Percentiles rank a stretch among this genome's conserved stretches.
Evolutionary conservation across 2,113 vertebrate species (phyloP).

Genomic region (Melanotaenia duboulayi): DNA sequence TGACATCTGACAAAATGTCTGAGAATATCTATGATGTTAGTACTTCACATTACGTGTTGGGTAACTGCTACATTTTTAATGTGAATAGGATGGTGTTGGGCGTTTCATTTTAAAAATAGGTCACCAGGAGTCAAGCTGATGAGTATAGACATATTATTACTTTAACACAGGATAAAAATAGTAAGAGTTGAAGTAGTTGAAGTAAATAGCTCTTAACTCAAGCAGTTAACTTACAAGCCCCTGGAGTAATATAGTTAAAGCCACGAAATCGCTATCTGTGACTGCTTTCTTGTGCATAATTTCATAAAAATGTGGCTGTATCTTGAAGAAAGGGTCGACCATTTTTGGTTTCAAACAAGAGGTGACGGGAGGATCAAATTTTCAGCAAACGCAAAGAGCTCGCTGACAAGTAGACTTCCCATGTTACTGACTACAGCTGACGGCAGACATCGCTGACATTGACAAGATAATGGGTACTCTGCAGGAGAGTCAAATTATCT

Average conservation of each 20-base stretch:
- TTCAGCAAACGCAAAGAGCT: conserved; percentile 24
- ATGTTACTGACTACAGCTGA: conserved; percentile 27
- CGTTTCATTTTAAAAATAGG: background rate
- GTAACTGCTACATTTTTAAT: background rate
- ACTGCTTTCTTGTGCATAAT: no score
- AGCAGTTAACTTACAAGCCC: no score
- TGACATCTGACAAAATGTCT: background rate
- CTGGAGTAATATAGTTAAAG: background rate
- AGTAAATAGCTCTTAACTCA: background rate
- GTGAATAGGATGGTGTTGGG: no score
- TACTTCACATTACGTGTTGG: background rate
- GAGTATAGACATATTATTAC: background rate
- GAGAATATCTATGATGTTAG: no score
- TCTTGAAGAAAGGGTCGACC: background rate
- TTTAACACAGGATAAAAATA: background rate
- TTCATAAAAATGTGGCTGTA: background rate
- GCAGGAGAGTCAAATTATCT: background rate
- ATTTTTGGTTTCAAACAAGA: background rate
- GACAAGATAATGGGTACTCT: background rate
- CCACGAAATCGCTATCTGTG: no score
- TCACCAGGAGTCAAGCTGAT: background rate
- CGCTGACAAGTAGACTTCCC: conserved; percentile 51
- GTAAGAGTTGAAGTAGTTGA: background rate
- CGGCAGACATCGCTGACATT: conserved; percentile 26
- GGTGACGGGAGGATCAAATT: conserved; percentile 35